Percentiles rank a stretch among this genome's conserved stretches.
These are phyloP conservation scores for Rhamnusium bicolor DNA, from an alignment of 2,888 invertebrate genomes.

Conservation along the genomic window DNA sequence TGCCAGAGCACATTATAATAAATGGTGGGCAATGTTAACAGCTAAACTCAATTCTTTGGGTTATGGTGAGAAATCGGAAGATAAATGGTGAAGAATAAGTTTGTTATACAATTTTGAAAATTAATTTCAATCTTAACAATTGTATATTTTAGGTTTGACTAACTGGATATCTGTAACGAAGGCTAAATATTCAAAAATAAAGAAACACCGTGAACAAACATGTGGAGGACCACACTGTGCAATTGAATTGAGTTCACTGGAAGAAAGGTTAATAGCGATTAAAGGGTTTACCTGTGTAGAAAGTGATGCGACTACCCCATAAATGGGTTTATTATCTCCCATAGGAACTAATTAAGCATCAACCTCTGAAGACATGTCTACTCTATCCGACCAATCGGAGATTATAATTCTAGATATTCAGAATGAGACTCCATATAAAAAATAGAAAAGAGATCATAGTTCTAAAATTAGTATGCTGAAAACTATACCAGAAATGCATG, in stretches of 20 bases:
- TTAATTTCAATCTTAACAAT: constrained; percentile 7
- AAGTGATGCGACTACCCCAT: constrained; percentile 6
- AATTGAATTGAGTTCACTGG: constrained; percentile 7
- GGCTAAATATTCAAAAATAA: constrained; percentile 24
- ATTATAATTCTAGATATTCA: background rate
- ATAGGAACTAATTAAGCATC: background rate
- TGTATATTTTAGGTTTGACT: constrained; percentile 7
- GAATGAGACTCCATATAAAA: background rate
- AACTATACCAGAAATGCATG: constrained; percentile 2
- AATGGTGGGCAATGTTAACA: constrained; percentile 3
- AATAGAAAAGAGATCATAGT: background rate
- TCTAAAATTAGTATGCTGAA: background rate
- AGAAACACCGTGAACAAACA: constrained; percentile 11
- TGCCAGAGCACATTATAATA: constrained; percentile 7
- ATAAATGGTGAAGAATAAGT: constrained; percentile 31
- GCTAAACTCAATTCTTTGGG: constrained; percentile 18
- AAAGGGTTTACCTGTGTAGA: constrained; percentile 26
- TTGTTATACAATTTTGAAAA: background rate
- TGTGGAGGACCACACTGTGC: constrained; percentile 12
- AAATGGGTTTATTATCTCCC: constrained; percentile 1
- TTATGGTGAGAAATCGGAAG: constrained; percentile 15
- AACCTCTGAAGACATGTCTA: background rate
- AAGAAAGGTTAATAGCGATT: constrained; percentile 24
- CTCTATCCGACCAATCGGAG: background rate
- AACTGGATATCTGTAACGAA: constrained; percentile 16